phyloP scores from a whole-genome alignment of 2,888 invertebrate genomes.

The Dryocosmus kuriphilus region DNA sequence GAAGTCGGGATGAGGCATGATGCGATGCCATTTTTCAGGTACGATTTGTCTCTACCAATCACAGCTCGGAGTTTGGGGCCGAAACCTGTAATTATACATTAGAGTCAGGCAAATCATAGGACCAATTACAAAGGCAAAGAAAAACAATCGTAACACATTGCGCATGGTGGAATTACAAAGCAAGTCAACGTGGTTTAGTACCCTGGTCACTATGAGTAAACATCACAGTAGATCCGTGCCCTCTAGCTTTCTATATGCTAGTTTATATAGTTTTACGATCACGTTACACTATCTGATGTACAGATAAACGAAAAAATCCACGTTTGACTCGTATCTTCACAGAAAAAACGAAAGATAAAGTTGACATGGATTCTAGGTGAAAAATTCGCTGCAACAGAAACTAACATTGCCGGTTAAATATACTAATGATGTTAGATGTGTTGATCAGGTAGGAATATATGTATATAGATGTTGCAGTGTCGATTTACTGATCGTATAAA shows the following conservation, averaged over 20 bases:
- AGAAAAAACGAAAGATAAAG: too few species aligned
- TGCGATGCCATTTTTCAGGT: conserved; percentile 68
- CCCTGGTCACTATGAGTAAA: conserved; percentile 18
- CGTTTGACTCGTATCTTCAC: background rate
- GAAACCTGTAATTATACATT: conserved; percentile 7
- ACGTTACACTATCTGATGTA: conserved; percentile 17
- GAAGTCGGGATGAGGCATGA: conserved; percentile 73
- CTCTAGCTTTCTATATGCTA: background rate
- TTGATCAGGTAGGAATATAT: too few species aligned
- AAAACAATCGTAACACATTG: conserved; percentile 19
- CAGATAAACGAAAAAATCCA: background rate
- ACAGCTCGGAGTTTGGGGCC: background rate
- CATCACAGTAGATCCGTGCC: conserved; percentile 9
- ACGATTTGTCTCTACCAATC: conserved; percentile 2
- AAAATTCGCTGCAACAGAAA: too few species aligned
- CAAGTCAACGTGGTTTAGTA: conserved; percentile 27
- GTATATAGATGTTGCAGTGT: too few species aligned
- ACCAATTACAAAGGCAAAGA: background rate
- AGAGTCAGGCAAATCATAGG: background rate
- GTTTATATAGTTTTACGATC: conserved; percentile 33
- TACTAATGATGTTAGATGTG: too few species aligned
- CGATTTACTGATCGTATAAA: too few species aligned
- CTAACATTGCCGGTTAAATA: too few species aligned
- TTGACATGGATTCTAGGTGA: too few species aligned
- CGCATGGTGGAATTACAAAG: conserved; percentile 13